Evolutionary conservation across 2,113 vertebrate species (phyloP).

Genomic region (Grammomys surdaster): DNA sequence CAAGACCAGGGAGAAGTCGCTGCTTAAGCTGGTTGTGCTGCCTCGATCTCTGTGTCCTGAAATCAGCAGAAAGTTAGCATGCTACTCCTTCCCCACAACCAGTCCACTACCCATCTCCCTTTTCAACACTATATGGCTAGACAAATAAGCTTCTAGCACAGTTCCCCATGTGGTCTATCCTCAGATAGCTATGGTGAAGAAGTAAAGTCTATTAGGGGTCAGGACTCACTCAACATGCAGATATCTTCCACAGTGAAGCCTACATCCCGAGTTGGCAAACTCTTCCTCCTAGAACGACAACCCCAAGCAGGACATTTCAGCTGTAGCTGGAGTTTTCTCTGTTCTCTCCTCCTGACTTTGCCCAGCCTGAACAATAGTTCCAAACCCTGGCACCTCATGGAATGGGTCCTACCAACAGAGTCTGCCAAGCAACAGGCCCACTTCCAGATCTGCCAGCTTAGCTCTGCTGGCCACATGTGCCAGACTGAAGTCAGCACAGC

Average conservation of each 20-base stretch:
- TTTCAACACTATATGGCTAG: not conserved
- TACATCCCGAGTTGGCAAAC: slow-evolving; percentile 91
- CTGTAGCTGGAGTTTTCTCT: not conserved
- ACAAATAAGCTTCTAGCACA: slow-evolving; percentile 21
- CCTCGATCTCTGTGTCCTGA: slow-evolving; percentile 94
- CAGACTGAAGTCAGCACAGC: not conserved
- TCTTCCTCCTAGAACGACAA: slow-evolving; percentile 92
- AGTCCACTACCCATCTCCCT: not conserved
- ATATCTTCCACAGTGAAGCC: slow-evolving; percentile 96
- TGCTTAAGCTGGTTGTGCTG: slow-evolving; percentile 97
- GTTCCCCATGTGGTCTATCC: not conserved
- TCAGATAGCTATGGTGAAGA: not conserved
- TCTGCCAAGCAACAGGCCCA: not conserved
- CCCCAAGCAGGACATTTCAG: not conserved
- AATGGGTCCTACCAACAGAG: not conserved
- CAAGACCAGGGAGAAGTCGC: slow-evolving; percentile 96
- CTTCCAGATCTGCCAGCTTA: not conserved
- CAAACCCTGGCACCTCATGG: not conserved
- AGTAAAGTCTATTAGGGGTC: slow-evolving; percentile 19
- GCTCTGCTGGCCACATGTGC: rapidly evolving
- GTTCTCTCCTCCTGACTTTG: not conserved
- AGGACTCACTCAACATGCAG: slow-evolving; percentile 95
- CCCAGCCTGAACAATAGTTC: not conserved
- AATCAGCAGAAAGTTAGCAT: slow-evolving; percentile 62
- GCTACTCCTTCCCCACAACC: not conserved